A percentile compares a stretch with the other conserved stretches of the same genome.
These are phyloP conservation scores for Hypomecis punctinalis DNA, from an alignment of 2,888 invertebrate species.

Conservation along the genomic window DNA sequence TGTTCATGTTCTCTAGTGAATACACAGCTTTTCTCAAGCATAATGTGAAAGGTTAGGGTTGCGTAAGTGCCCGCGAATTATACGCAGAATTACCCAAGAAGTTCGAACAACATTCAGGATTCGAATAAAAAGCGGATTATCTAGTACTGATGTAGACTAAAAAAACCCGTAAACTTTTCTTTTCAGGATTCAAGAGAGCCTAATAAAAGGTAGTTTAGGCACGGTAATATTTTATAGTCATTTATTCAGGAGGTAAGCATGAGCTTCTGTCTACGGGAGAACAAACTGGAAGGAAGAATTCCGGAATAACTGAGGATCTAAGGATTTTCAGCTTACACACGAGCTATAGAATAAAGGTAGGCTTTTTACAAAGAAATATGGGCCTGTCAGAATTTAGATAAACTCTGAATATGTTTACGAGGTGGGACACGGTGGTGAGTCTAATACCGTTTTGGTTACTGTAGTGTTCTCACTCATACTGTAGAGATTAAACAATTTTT, in stretches of 20 bases:
- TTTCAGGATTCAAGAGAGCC: conserved; percentile 41
- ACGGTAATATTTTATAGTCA: conserved; percentile 49
- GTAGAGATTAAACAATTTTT: too few relatives aligned
- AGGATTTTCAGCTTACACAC: conserved; percentile 39
- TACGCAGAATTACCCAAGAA: conserved; percentile 38
- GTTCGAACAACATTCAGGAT: conserved; percentile 24
- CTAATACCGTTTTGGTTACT: too few relatives aligned
- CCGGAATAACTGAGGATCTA: conserved; percentile 35
- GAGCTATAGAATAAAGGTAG: conserved; percentile 33
- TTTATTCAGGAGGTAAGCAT: conserved; percentile 51
- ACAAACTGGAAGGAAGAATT: conserved; percentile 42
- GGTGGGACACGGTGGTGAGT: too few relatives aligned
- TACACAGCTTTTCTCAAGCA: conserved; percentile 4
- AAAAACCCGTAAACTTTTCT: conserved; percentile 45
- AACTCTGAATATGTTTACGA: background rate
- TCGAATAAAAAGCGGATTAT: conserved; percentile 49
- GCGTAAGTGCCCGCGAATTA: conserved; percentile 50
- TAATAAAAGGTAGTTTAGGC: conserved; percentile 47
- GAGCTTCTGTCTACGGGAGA: conserved; percentile 36
- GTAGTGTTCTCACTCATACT: too few relatives aligned
- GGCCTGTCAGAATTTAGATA: conserved; percentile 12
- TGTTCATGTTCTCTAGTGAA: background rate
- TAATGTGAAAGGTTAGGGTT: conserved; percentile 45
- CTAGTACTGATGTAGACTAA: conserved; percentile 45
- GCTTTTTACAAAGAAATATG: conserved; percentile 24